Evolutionary conservation across 2,113 vertebrate genomes (phyloP), one percentile per base, ranked within the genome.

Genomic region (Dasyornis broadbenti): DNA sequence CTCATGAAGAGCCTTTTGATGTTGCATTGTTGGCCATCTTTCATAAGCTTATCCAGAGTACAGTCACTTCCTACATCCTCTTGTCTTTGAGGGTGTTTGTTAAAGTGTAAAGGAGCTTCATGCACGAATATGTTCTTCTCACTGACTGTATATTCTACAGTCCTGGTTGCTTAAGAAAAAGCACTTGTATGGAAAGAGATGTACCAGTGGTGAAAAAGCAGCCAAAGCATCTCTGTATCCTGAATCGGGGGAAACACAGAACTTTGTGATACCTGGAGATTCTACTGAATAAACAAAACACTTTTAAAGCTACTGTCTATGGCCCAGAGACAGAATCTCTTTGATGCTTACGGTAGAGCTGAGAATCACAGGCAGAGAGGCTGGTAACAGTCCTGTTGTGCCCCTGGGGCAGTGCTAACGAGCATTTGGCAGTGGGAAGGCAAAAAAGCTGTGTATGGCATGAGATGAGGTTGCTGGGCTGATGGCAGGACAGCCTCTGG

Each of bases 311-410:
- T 28, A 12, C 40, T 26, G 15, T 52, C 57, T 31, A 11, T 19
- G 9, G 16, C 44, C 42, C 57, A 56, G 53, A 76, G 44, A 47
- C 13, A 84, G n/a, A 89, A 73, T 27, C 28, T 33, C 45, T 60
- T 31, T 57, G 42, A 28, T 0, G 1, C 20, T 65, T 44, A 10
- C 0, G 4, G 18, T 4, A 39, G 47, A 68, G 56, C 57, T 37
- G 61, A 69, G 61, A 68, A 68, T 60, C 35, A 9, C 63, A 40
- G 76, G 23, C 60, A 59, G 61, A 81, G 57, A 66, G 50, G 17
- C 28, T 78, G 42, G 69, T 59, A 54, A 39, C 24, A 63, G 52
- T n/a, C 52, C 35, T 60, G 52, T 33, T 69, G 70, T 40, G 23
- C 53, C 57, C 24, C 24, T 52, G 71, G 57, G 52, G 49, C 86